A percentile compares a stretch with the other conserved stretches of the same genome.
Evolutionary conservation across 1,140 invertebrate species (phyloP).

Genomic region (Papilio helenus): DNA sequence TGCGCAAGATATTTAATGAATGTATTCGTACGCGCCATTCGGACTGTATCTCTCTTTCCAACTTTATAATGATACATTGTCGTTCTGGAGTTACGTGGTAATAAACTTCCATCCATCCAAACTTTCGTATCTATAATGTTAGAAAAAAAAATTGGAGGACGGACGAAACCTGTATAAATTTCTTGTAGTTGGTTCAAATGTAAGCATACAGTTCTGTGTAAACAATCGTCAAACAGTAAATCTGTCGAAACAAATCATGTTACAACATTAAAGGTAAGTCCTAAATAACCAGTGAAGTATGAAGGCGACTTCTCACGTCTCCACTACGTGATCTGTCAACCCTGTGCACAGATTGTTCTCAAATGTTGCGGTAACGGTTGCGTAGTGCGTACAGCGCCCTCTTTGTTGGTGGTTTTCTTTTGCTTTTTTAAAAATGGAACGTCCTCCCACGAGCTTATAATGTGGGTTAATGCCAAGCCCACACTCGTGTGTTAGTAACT

Average conservation of each 20-base stretch:
- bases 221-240: constrained; percentile 2
- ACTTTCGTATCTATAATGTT: neutral
- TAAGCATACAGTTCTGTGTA: neutral
- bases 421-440: constrained; percentile 59
- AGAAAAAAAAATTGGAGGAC: neutral
- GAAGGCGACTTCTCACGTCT: constrained; percentile 26
- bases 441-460: constrained; percentile 68
- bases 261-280: constrained; percentile 18
- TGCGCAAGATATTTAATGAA: no score
- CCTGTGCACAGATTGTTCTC: constrained; percentile 48
- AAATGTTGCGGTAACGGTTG: constrained; percentile 57
- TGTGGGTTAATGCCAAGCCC: constrained; percentile 77
- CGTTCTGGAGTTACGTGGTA: neutral
- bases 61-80: neutral
- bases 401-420: constrained; percentile 52
- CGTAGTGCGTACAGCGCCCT: constrained; percentile 51
- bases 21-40: no score
- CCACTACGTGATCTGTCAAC: constrained; percentile 36
- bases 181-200: neutral
- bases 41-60: no score
- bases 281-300: constrained; percentile 21
- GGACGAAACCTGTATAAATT: neutral
- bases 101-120: neutral
- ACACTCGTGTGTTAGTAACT: constrained; percentile 55
- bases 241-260: constrained; percentile 14